phyloP scores from a whole-genome alignment of 2,113 vertebrate genomes.

The Cromileptes altivelis region DNA sequence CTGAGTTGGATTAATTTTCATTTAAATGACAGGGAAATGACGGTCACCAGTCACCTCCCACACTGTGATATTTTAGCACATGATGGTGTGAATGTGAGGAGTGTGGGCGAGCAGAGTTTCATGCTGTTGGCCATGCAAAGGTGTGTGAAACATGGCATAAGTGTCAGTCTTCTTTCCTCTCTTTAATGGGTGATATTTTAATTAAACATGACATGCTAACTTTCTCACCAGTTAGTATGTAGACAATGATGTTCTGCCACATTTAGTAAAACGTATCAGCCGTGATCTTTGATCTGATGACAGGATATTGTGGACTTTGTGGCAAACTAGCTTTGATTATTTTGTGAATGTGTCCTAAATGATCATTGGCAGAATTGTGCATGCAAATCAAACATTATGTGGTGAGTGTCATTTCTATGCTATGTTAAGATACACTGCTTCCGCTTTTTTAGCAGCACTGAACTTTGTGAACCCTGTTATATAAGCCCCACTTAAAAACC shows the following conservation, averaged over 20 bases:
- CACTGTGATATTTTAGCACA: conserved; percentile 26
- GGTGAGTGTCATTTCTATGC: not conserved
- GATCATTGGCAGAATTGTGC: not conserved
- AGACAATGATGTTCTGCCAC: not conserved
- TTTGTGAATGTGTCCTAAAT: not conserved
- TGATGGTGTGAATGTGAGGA: conserved; percentile 24
- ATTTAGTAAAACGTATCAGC: not conserved
- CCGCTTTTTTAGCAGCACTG: not conserved
- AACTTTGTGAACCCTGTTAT: conserved; percentile 7
- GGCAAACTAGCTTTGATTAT: not conserved
- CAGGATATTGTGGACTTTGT: not conserved
- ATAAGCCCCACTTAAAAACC: conserved; percentile 18
- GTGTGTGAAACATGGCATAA: not conserved
- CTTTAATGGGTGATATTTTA: not conserved
- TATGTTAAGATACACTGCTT: not conserved
- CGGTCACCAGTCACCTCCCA: conserved; percentile 19
- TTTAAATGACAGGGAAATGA: conserved; percentile 5
- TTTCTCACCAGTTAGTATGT: not conserved
- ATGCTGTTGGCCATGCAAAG: conserved; percentile 36
- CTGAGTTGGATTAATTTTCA: conserved; percentile 1
- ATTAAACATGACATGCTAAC: not conserved
- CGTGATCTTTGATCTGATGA: not conserved
- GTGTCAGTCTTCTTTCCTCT: not conserved
- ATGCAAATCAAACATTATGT: not conserved
- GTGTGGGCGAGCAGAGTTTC: conserved; percentile 2